Base-by-base conservation (phyloP, 2,888 invertebrate species). In the Pristionchus entomophagus region DNA sequence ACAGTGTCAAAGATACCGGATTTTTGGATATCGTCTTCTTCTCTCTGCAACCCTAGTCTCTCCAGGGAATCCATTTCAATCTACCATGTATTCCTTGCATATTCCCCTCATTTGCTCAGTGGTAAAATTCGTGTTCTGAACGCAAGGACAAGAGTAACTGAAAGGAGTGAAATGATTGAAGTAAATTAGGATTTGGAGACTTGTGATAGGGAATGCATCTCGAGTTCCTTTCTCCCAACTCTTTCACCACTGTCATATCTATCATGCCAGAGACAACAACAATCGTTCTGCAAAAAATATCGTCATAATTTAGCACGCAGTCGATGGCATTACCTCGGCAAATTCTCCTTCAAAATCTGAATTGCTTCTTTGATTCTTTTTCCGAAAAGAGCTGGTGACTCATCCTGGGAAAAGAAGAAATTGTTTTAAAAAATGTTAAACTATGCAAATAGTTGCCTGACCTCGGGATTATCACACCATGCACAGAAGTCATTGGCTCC, bases 401-500 rank as follows among this genome's bases (percentile, higher is more conserved):
- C 86, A 14, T 87, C 22, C 88, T 89, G 1, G 12, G 41, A 8
- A n/a, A n/a, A n/a, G n/a, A n/a, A n/a, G 86, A 6, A 8, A 6
- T 6, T n/a, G 12, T 45, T 17, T 0, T 53, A 29, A 19, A 45
- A 38, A 38, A 38, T 26, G 49, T 29, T 17, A 69, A 53, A n/a
- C n/a, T n/a, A n/a, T n/a, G n/a, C n/a, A n/a, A 38, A 2, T 22
- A 26, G 32, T 0, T 17, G 6, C 86, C 32, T n/a, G n/a, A 38
- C 45, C 59, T 86, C 88, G 3, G 87, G 86, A 85, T 89, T 88
- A 49, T 88, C 86, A 56, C 92, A 92, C 77, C 88, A 90, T 0
- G 89, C 90, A 59, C 92, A 92, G 86, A 91, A 87, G 78, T 92
- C 91, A 65, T 92, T 92, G 45, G 87, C 88, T 22, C 92, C 45